Conservation (phyloP, 2,113 vertebrate genomes). For the Psettodes erumei region DNA sequence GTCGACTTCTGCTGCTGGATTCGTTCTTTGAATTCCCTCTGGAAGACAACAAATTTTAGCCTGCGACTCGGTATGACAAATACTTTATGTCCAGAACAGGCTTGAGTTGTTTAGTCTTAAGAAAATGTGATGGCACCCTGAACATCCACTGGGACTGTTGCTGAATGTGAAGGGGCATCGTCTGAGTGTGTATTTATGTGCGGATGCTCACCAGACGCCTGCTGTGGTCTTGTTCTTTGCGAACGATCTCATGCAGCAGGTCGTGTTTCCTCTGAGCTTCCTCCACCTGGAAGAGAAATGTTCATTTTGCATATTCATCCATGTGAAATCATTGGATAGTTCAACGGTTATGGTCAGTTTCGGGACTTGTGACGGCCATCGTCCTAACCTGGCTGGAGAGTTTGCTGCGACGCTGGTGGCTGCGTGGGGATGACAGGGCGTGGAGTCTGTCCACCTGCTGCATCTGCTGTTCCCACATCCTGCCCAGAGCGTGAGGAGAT, state of each 20-base stretch:
- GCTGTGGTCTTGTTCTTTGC: constrained; percentile 89
- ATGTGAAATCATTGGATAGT: not conserved
- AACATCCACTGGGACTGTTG: not conserved
- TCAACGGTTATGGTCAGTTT: not conserved
- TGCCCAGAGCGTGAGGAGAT: constrained; percentile 83
- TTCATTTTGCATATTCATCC: not conserved
- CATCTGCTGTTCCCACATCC: constrained; percentile 93
- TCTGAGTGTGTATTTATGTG: not conserved
- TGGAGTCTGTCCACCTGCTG: constrained; percentile 86
- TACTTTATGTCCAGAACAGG: not conserved
- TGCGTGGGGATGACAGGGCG: constrained; percentile 58
- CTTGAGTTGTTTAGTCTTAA: not conserved
- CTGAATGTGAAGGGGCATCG: not conserved
- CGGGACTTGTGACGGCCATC: not conserved
- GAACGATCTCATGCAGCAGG: constrained; percentile 87
- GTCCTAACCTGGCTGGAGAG: constrained; percentile 86
- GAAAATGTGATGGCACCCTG: no score
- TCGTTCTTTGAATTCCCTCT: constrained; percentile 91
- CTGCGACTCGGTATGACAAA: not conserved
- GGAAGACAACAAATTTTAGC: not conserved
- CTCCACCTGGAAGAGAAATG: constrained; percentile 82
- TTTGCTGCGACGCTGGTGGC: constrained; percentile 71
- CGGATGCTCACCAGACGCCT: constrained; percentile 87
- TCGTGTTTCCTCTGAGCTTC: constrained; percentile 90
- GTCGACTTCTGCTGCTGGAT: constrained; percentile 86